Base-by-base conservation (phyloP, 2,888 invertebrate genomes). In the Stenodema calcarata region DNA sequence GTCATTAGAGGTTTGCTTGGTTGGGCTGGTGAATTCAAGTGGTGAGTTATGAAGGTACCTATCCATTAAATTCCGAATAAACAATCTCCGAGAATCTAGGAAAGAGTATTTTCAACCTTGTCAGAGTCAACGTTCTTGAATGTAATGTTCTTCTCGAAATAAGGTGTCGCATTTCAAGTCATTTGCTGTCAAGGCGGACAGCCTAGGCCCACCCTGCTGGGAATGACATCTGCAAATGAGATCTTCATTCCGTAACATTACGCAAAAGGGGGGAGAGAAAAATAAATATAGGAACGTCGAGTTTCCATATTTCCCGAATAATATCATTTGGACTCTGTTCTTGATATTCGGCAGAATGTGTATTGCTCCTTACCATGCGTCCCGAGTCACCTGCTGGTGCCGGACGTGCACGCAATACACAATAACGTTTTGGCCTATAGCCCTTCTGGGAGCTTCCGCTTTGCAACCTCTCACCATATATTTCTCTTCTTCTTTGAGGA, bases 331-430 rank as follows among this genome's bases (percentile, higher is more conserved):
- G 62, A 62, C 62, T 23, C 62, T 62, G 62, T 62, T 62, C 62
- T 62, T 27, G 78, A 78, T 44, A 44, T 78, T 75, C 27, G 78
- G 41, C 44, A 44, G 78, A 44, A 78, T 44, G 78, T 78, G 78
- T 27, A 78, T 23, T 44, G 44, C 14, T 44, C 44, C 44, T 78
- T 78, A 44, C 44, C 44, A 78, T 78, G 78, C 78, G 44, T 42
- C 44, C 78, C 78, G 44, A 78, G 78, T 78, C 78, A 78, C 78
- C 78, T 78, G 78, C 78, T 44, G 78, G 44, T 44, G 27, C 78
- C 27, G 42, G 27, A 78, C 78, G 78, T 78, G 78, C 78, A 23
- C 78, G 18, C 44, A 44, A 42, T 78, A 14, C 78, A 44, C 42
- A 44, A 78, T 44, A 42, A n/a, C 12, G 75, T 42, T 44, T 44